Evolutionary conservation across 2,113 vertebrate species (phyloP), one percentile per base, ranked within the genome.

Genomic region (Cyrtonyx montezumae): DNA sequence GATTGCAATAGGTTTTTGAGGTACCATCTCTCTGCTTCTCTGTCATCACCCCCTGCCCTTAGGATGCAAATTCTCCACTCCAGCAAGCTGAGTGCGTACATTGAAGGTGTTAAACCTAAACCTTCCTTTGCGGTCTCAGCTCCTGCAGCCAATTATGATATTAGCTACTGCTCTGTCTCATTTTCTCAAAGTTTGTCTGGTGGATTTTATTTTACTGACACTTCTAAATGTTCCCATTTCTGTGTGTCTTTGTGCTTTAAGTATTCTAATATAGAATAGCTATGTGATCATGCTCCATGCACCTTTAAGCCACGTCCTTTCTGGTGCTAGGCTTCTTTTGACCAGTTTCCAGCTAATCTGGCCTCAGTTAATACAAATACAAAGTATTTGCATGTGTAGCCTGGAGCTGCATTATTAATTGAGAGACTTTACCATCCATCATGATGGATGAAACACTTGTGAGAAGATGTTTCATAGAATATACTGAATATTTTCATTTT

Each of bases 21-120:
- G 37, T 84, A 22, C 36, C 13, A 74, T 75, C 37, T 69, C 2
- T 74, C 77, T 66, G 14, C 10, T 59, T 79, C 40, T 79, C 65
- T 37, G 37, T 30, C 22, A 15, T 8, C 32, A 62, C 14, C 6
- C 25, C 28, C 16, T 65, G 34, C 30, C 25, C 23, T 80, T 69
- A 16, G 67, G 30, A 12, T 0, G 0, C 17, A 46, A 51, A 49
- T 8, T 19, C 21, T 40, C 17, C 2, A 1, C 26, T 80, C 43
- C 11, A 0, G 8, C 16, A 14, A 2, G 17, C 75, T 63, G 36
- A 12, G 48, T 19, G 51, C 8, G 34, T 9, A 28, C 2, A 1
- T 3, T 3, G 4, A 43, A 48, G 36, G 26, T 21, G 15, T 42
- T 79, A 42, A 15, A 14, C 17, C 58, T 37, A 63, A 26, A 69